Evolutionary conservation across 2,888 invertebrate genomes (phyloP).

Genomic region (Osmoderma eremita): DNA sequence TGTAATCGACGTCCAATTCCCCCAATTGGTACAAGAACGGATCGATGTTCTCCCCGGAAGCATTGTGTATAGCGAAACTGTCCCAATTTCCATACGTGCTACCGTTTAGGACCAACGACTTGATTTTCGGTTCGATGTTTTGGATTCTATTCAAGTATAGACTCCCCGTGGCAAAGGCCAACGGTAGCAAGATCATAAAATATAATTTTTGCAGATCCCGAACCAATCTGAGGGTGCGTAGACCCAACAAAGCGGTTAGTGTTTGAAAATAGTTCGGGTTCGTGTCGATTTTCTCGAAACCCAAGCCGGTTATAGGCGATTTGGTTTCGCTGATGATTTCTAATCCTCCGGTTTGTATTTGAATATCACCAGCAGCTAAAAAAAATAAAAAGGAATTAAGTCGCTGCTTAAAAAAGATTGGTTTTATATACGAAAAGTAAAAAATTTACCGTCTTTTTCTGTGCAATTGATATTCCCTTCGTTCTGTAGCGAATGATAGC

Average conservation of each 20-base stretch:
- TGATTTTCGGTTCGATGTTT: conserved; percentile 70
- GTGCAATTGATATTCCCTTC: conserved; percentile 58
- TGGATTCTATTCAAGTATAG: conserved; percentile 72
- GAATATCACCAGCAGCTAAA: conserved; percentile 63
- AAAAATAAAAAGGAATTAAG: too few relatives aligned
- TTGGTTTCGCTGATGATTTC: conserved; percentile 65
- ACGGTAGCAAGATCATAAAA: conserved; percentile 78
- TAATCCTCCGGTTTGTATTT: conserved; percentile 56
- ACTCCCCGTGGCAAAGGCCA: conserved; percentile 75
- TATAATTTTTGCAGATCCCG: conserved; percentile 75
- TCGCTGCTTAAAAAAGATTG: too few relatives aligned
- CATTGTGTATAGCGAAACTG: conserved; percentile 71
- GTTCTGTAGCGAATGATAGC: conserved; percentile 77
- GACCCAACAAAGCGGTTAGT: conserved; percentile 73
- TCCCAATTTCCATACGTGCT: conserved; percentile 70
- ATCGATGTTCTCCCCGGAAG: conserved; percentile 60
- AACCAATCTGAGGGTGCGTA: conserved; percentile 73
- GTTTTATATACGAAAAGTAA: too few relatives aligned
- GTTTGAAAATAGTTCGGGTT: conserved; percentile 72
- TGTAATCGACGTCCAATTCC: conserved; percentile 58
- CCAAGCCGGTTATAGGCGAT: conserved; percentile 68
- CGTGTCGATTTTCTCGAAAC: conserved; percentile 73
- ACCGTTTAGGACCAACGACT: conserved; percentile 71
- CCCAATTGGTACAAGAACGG: conserved; percentile 57
- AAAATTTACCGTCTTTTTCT: conserved; percentile 42